Conservation (phyloP, 2,888 invertebrate genomes). For the Disparrhopalites patrizii region DNA sequence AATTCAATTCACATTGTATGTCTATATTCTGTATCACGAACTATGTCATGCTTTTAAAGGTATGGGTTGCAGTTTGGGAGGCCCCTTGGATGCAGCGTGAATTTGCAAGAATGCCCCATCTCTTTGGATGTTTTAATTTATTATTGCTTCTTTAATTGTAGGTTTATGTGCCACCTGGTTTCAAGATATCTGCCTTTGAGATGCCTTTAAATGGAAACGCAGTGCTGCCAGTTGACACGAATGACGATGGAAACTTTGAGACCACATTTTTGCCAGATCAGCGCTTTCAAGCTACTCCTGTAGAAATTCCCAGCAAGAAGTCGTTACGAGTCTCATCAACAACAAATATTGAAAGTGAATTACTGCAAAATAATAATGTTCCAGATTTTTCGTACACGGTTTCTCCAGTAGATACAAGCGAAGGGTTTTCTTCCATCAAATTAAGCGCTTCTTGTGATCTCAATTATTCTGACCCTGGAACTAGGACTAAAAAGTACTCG, state of each 20-base stretch:
- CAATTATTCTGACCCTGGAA: neutral
- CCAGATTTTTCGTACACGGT: constrained; percentile 45
- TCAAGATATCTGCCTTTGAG: constrained; percentile 13
- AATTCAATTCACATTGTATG: no score
- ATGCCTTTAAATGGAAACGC: constrained; percentile 32
- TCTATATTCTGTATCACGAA: no score
- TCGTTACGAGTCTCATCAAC: neutral
- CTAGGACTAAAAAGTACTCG: neutral
- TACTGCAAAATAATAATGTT: constrained; percentile 10
- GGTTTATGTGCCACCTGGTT: constrained; percentile 8
- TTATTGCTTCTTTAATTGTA: no score
- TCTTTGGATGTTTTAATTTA: no score
- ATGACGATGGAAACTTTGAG: neutral
- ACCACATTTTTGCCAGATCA: constrained; percentile 15
- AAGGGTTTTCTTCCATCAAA: constrained; percentile 32
- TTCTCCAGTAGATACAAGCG: constrained; percentile 41
- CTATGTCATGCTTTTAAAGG: no score
- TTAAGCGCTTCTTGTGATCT: neutral
- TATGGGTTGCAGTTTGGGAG: no score
- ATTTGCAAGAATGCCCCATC: no score
- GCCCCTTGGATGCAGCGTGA: no score
- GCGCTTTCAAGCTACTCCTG: constrained; percentile 7
- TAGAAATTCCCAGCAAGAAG: constrained; percentile 25
- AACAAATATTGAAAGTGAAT: neutral
- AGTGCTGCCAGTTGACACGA: constrained; percentile 21